These are phyloP conservation scores for Glareola pratincola DNA, from an alignment of 2,113 vertebrate species.

Conservation along the genomic window DNA sequence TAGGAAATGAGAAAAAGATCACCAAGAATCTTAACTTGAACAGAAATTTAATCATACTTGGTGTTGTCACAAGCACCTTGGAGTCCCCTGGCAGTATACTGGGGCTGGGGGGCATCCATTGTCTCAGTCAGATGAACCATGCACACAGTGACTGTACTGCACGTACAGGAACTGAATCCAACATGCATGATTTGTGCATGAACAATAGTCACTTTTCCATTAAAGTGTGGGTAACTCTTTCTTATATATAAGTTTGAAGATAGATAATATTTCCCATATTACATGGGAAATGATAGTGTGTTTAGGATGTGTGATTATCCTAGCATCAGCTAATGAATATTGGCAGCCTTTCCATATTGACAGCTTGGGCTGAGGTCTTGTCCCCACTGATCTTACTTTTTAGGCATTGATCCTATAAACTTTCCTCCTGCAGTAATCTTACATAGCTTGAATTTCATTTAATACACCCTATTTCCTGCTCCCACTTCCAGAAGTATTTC, in stretches of 20 bases:
- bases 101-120: neutral
- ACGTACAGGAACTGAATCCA: neutral
- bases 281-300: neutral
- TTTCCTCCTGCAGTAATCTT: neutral
- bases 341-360: neutral
- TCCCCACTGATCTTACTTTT: neutral
- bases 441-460: neutral
- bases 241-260: neutral
- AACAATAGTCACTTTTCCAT: neutral
- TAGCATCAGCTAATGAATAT: neutral
- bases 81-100: neutral
- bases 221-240: neutral
- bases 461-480: neutral
- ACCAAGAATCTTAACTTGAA: neutral
- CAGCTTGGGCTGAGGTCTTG: neutral
- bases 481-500: neutral
- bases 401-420: neutral
- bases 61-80: neutral
- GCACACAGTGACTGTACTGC: rapidly evolving
- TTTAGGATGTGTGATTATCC: neutral
- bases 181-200: neutral
- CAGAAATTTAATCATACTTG: neutral
- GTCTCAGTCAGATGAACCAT: neutral
- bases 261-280: neutral
- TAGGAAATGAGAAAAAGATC: neutral